Percentiles rank a stretch among this genome's conserved stretches.
Conservation (phyloP, 2,797 vertebrate genomes). For the Falco rusticolus region DNA sequence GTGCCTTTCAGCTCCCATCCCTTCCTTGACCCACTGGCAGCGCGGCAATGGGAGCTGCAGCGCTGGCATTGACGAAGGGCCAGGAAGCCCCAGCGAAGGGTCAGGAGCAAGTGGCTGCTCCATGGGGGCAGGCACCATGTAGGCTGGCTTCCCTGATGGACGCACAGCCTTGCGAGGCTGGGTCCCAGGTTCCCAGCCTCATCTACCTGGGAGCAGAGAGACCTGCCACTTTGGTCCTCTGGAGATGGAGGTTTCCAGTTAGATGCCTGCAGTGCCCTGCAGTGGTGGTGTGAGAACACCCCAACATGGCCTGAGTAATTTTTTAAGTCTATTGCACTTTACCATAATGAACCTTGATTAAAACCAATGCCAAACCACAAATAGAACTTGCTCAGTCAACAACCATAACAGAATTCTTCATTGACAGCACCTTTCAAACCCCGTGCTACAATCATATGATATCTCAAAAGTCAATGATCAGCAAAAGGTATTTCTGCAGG, state of each 20-base stretch:
- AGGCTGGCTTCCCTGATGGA: background rate
- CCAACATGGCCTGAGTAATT: background rate
- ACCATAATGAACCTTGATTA: background rate
- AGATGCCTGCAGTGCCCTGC: background rate
- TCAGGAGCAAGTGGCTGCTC: accelerated
- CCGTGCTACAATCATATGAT: background rate
- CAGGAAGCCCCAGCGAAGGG: background rate
- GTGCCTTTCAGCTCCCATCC: background rate
- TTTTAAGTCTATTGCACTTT: background rate
- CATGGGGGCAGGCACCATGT: accelerated
- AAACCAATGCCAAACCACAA: background rate
- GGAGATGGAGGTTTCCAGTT: background rate
- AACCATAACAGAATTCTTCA: background rate
- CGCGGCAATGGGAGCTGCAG: background rate
- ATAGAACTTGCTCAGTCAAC: background rate
- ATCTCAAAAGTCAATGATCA: background rate
- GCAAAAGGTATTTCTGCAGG: background rate
- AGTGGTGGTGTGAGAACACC: background rate
- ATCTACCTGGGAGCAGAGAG: background rate
- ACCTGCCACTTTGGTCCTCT: background rate
- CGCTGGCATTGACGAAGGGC: background rate
- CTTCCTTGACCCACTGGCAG: background rate
- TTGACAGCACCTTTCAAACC: background rate
- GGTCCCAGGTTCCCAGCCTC: background rate
- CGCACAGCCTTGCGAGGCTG: background rate